phyloP scores from a whole-genome alignment of 2,113 vertebrate species.

The Gambusia holbrooki region DNA sequence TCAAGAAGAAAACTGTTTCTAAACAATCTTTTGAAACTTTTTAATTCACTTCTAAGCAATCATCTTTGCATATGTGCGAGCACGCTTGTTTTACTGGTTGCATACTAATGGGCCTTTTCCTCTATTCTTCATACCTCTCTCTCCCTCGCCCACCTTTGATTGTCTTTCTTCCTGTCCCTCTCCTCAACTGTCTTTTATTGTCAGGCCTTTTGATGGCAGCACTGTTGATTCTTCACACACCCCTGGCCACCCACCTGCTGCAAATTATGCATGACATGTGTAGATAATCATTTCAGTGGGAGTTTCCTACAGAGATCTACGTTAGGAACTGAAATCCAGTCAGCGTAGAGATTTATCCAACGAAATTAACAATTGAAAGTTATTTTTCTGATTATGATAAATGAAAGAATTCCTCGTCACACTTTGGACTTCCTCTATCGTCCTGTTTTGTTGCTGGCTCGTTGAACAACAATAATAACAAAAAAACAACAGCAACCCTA shows the following conservation, averaged over 20 bases:
- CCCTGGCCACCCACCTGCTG: conserved; percentile 50
- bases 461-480: not conserved
- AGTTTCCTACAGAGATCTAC: conserved; percentile 17
- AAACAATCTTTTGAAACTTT: conserved; percentile 1
- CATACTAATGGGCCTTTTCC: conserved; percentile 45
- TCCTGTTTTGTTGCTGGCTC: conserved; percentile 12
- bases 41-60: conserved; percentile 26
- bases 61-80: conserved; percentile 30
- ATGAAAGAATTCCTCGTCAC: conserved; percentile 43
- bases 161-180: conserved; percentile 26
- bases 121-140: conserved; percentile 33
- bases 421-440: conserved; percentile 24
- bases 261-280: conserved; percentile 24
- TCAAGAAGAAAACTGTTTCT: conserved; percentile 11
- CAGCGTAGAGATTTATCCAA: conserved; percentile 37
- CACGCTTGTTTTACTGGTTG: conserved; percentile 5
- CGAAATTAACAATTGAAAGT: conserved; percentile 45
- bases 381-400: conserved; percentile 51
- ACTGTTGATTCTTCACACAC: conserved; percentile 41
- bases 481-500: not conserved
- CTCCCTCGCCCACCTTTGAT: conserved; percentile 14
- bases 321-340: conserved; percentile 11
- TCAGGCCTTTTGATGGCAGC: conserved; percentile 57
- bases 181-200: conserved; percentile 33
- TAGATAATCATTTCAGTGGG: conserved; percentile 28